Base-by-base conservation (phyloP, 2,888 invertebrate species). In the Campoplex capitator region DNA sequence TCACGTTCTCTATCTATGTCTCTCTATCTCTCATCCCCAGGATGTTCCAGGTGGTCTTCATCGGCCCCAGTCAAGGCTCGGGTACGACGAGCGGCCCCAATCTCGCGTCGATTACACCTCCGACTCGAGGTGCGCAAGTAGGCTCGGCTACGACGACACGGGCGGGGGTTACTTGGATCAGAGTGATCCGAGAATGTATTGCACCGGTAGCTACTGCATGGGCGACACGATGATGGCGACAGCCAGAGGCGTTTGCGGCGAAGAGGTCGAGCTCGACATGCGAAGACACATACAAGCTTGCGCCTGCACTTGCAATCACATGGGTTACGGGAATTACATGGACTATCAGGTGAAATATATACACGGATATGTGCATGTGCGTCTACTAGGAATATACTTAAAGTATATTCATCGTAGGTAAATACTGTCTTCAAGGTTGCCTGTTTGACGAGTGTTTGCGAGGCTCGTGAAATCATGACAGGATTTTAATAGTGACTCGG, bases 241-340 rank as follows among this genome's bases (percentile, higher is more conserved):
- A 89, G 92, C 93, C 89, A 93, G 94, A 89, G 94, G 94, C 88
- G 92, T 94, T 90, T 94, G 94, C 90, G 94, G 94, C 87, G 93
- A 96, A 95, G 96, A 96, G 94, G 95, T 97, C 93, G 97, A 98
- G 95, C 96, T 97, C 94, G 98, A 98, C 95, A 96, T 98, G 95
- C 96, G 97, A 94, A 96, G 97, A 95, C 98, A 98, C 96, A 98
- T 98, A 95, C 97, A 97, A 95, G 97, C 96, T 94, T 98, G 98
- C 95, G 97, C 97, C 92, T 98, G 98, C 95, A 97, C 97, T 92
- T 98, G 98, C 96, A 97, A 98, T 96, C 98, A 98, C 96, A 97
- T 98, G 97, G 98, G 98, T 94, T 98, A 97, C 95, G 98, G 98
- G 92, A 98, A 98, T 95, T 98, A 97, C 95, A 97, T 97, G 97